Percentiles rank a stretch among this genome's conserved stretches.
Evolutionary conservation across 2,888 invertebrate genomes (phyloP).

Genomic region (Sinotaia quadrata): DNA sequence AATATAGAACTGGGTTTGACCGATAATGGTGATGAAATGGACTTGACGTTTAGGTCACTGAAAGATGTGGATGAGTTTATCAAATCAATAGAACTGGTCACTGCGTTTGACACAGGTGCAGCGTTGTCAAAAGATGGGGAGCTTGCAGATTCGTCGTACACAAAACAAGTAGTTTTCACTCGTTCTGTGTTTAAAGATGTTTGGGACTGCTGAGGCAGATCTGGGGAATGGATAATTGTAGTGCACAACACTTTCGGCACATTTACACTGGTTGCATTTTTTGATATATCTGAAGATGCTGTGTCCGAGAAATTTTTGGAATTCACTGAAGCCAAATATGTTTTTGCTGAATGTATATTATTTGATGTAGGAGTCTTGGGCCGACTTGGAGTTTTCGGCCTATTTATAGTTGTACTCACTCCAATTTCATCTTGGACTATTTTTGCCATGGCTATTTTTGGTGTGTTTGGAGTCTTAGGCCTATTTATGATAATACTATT

Average conservation of each 20-base stretch:
- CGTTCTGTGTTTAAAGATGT: too few relatives aligned
- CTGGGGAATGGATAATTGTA: too few relatives aligned
- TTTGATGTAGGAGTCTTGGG: conserved; percentile 23
- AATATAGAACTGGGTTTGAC: neutral
- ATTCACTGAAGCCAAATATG: neutral
- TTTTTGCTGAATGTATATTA: neutral
- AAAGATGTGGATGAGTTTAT: too few relatives aligned
- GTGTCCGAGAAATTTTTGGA: conserved; percentile 12
- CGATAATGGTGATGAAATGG: conserved; percentile 3
- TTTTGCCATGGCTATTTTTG: too few relatives aligned
- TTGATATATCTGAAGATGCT: conserved; percentile 32
- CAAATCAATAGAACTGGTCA: conserved; percentile 2
- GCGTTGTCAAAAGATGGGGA: conserved; percentile 4
- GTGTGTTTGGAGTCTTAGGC: too few relatives aligned
- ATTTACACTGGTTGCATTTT: conserved; percentile 39
- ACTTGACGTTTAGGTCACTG: conserved; percentile 23
- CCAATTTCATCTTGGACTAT: too few relatives aligned
- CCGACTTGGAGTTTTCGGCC: conserved; percentile 31
- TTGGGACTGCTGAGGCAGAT: too few relatives aligned
- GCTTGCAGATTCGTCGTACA: conserved; percentile 4
- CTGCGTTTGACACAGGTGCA: neutral
- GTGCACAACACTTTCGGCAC: too few relatives aligned
- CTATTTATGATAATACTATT: too few relatives aligned
- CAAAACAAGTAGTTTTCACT: conserved; percentile 20
- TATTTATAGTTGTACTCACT: too few relatives aligned